Conservation (phyloP, 2,113 vertebrate species). For the Pycnonotus jocosus region DNA sequence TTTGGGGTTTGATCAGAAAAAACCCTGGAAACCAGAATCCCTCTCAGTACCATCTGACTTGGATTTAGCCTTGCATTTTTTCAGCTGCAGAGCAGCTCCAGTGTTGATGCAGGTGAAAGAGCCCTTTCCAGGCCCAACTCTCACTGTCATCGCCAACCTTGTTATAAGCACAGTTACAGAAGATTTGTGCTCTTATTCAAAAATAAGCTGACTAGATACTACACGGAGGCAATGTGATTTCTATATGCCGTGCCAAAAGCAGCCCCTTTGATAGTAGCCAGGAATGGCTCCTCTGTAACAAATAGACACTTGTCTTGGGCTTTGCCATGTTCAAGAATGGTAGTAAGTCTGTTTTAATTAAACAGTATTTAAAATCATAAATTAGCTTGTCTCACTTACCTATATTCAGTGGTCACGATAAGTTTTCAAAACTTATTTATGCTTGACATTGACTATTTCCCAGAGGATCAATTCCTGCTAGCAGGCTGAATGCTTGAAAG, state of each 20-base stretch:
- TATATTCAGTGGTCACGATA: not conserved
- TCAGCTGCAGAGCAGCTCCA: not conserved
- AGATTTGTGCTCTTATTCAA: not conserved
- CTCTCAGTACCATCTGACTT: not conserved
- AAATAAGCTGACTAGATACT: not conserved
- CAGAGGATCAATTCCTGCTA: not conserved
- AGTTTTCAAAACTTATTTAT: not conserved
- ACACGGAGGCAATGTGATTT: rapidly evolving
- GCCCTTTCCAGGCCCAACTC: not conserved
- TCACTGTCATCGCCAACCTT: not conserved
- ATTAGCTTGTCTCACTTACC: not conserved
- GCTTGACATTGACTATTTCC: not conserved
- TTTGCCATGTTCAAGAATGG: rapidly evolving
- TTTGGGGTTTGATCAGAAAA: not conserved
- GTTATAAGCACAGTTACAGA: not conserved
- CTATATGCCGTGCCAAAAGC: not conserved
- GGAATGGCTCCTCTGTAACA: not conserved
- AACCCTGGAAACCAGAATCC: not conserved
- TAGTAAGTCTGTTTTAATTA: not conserved
- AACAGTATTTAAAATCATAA: not conserved
- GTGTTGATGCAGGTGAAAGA: not conserved
- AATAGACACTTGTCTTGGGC: not conserved
- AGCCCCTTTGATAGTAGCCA: not conserved
- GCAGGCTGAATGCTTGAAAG: not conserved
- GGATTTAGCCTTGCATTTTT: not conserved